These are phyloP conservation scores for Mythimna albipuncta DNA, from an alignment of 2,888 invertebrate species.

Conservation along the genomic window DNA sequence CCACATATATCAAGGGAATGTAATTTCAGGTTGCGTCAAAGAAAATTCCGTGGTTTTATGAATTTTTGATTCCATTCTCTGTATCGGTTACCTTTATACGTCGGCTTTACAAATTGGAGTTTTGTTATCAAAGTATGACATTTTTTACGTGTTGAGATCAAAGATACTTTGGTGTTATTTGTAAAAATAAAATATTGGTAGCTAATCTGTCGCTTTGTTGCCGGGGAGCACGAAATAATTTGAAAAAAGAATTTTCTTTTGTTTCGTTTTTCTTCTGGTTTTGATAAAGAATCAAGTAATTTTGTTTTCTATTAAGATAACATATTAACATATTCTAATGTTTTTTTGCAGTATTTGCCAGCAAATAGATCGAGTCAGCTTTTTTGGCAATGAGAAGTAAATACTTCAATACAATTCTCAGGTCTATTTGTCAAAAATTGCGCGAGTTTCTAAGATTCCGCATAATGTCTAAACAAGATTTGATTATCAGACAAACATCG, in stretches of 20 bases:
- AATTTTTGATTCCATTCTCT: conserved; percentile 47
- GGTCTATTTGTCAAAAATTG: no score
- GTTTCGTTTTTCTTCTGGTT: no score
- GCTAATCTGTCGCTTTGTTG: background rate
- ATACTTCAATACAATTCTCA: no score
- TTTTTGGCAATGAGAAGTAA: no score
- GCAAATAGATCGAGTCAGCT: no score
- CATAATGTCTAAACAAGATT: no score
- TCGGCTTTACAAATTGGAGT: conserved; percentile 21
- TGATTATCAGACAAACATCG: no score
- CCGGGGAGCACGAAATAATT: background rate
- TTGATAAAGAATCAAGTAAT: no score
- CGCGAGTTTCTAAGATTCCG: no score
- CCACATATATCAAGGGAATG: conserved; percentile 32
- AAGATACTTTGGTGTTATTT: background rate
- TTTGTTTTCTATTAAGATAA: no score
- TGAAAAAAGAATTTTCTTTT: background rate
- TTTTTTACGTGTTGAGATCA: background rate
- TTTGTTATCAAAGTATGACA: background rate
- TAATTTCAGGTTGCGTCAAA: conserved; percentile 30
- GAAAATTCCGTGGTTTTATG: conserved; percentile 36
- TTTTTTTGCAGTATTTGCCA: no score
- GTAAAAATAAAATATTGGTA: background rate
- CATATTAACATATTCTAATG: no score
- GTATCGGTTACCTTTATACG: conserved; percentile 1